These are phyloP conservation scores for Pipa parva DNA, from an alignment of 2,113 vertebrate species.

Conservation along the genomic window DNA sequence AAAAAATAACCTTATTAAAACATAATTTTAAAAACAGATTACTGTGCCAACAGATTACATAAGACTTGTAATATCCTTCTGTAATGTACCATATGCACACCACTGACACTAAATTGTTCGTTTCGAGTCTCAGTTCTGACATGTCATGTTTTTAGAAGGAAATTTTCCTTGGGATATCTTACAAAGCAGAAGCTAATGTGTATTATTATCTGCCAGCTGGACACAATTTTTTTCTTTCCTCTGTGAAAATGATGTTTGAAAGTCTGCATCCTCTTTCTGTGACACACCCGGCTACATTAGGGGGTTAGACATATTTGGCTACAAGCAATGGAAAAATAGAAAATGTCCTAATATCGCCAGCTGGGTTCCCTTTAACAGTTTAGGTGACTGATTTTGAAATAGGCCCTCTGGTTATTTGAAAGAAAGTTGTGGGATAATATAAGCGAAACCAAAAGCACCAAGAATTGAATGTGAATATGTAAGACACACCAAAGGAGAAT, in stretches of 20 bases:
- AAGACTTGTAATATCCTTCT: not conserved
- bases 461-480: too few species aligned
- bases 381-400: not conserved
- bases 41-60: not conserved
- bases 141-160: slow-evolving; percentile 14
- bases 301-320: slow-evolving; percentile 53
- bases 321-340: slow-evolving; percentile 49
- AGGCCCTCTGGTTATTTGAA: too few species aligned
- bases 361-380: not conserved
- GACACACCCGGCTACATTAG: slow-evolving; percentile 51
- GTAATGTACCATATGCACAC: not conserved
- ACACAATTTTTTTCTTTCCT: slow-evolving; percentile 55
- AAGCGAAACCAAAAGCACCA: too few species aligned
- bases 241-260: slow-evolving; percentile 48
- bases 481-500: too few species aligned
- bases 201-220: slow-evolving; percentile 59
- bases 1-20: not conserved
- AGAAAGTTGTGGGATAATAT: too few species aligned
- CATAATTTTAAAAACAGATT: not conserved
- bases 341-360: slow-evolving; percentile 40
- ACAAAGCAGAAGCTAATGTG: slow-evolving; percentile 48
- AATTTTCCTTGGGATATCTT: slow-evolving; percentile 21
- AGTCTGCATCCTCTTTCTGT: slow-evolving; percentile 51
- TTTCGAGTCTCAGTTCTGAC: not conserved
- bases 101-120: slow-evolving; percentile 5